A percentile compares a stretch with the other conserved stretches of the same genome.
phyloP scores from a whole-genome alignment of 2,797 vertebrate species.

The Fistularia tabacaria region DNA sequence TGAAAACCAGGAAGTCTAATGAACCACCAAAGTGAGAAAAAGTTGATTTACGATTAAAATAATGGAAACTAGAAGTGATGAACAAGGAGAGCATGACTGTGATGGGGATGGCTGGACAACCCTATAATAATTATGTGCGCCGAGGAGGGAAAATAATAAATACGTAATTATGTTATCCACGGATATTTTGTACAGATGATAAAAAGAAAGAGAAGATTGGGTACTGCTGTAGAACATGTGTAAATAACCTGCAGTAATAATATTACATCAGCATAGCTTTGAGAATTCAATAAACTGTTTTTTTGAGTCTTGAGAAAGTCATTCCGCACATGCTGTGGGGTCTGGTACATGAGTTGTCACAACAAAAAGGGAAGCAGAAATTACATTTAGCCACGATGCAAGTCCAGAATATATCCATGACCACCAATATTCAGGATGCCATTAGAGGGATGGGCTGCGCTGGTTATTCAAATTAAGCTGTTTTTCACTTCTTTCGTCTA shows the following conservation, averaged over 20 bases:
- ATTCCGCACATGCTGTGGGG: no score
- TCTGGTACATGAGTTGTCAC: no score
- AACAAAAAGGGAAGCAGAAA: no score
- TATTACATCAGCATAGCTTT: conserved; percentile 35
- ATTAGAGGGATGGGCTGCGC: not conserved
- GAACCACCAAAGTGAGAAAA: conserved; percentile 13
- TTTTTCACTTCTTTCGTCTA: conserved; percentile 2
- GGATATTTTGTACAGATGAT: conserved; percentile 45
- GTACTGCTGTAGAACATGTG: conserved; percentile 44
- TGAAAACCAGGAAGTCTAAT: conserved; percentile 11
- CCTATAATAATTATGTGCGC: conserved; percentile 9
- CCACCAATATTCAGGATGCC: not conserved
- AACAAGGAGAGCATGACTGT: no score
- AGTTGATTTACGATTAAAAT: conserved; percentile 12
- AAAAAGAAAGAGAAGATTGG: conserved; percentile 4
- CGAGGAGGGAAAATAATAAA: conserved; percentile 11
- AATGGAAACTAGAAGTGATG: conserved; percentile 1
- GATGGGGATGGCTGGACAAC: no score
- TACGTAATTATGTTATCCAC: conserved; percentile 27
- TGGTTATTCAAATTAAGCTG: conserved; percentile 6
- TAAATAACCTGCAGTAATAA: conserved; percentile 64
- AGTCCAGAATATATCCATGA: no score
- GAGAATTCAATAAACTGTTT: conserved; percentile 55
- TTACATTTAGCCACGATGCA: no score
- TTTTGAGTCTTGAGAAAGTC: conserved; percentile 43